These are phyloP conservation scores for Periparus ater DNA, from an alignment of 2,797 vertebrate species.

Conservation along the genomic window DNA sequence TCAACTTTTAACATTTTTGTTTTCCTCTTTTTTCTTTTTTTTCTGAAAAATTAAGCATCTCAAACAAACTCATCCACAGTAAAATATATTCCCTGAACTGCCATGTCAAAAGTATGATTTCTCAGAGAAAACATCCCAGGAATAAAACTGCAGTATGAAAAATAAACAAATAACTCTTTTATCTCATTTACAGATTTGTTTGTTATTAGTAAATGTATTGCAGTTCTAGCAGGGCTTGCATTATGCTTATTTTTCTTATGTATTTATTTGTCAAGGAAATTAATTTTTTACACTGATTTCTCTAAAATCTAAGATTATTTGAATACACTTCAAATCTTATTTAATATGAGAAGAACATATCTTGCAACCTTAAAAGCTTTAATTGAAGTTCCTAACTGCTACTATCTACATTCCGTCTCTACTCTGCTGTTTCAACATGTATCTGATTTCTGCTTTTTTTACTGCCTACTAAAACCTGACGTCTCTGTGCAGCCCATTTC, in stretches of 20 bases:
- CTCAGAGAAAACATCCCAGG: background rate
- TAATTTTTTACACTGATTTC: background rate
- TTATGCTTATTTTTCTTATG: background rate
- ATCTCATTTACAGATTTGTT: background rate
- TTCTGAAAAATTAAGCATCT: background rate
- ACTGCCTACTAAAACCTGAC: background rate
- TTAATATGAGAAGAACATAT: background rate
- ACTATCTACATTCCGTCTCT: background rate
- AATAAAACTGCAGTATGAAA: background rate
- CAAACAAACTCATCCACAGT: background rate
- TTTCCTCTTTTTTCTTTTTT: background rate
- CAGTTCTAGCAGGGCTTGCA: background rate
- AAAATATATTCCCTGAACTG: background rate
- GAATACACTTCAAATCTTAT: background rate
- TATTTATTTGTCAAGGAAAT: background rate
- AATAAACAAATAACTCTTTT: background rate
- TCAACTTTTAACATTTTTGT: background rate
- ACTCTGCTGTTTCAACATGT: background rate
- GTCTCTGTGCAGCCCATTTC: background rate
- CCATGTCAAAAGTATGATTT: background rate
- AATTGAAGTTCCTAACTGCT: background rate
- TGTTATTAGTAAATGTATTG: background rate
- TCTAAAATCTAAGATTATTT: background rate
- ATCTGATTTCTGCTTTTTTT: constrained; percentile 13
- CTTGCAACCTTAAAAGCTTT: background rate